A percentile compares a stretch with the other conserved stretches of the same genome.
Conservation (phyloP, 2,888 invertebrate species). For the Helleia helle region DNA sequence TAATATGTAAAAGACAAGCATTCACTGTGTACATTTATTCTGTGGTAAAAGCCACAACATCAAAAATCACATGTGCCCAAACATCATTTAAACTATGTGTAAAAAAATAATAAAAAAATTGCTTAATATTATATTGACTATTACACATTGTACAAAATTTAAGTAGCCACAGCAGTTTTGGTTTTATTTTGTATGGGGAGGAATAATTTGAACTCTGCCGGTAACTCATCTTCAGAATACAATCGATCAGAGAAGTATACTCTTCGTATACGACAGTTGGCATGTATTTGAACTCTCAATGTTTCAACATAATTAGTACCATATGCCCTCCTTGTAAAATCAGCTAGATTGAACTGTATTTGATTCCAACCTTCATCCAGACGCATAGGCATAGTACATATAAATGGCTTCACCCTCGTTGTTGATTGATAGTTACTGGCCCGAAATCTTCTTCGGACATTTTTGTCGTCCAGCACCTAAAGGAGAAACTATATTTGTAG, state of each 20-base stretch:
- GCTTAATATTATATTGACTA: constrained; percentile 20
- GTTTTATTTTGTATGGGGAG: constrained; percentile 91
- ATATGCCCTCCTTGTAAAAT: constrained; percentile 94
- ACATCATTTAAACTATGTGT: constrained; percentile 17
- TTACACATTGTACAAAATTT: constrained; percentile 22
- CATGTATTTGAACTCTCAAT: constrained; percentile 92
- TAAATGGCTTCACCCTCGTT: constrained; percentile 96
- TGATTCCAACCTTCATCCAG: constrained; percentile 96
- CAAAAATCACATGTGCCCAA: constrained; percentile 27
- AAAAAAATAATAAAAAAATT: constrained; percentile 30
- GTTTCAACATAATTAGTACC: constrained; percentile 98
- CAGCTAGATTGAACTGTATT: constrained; percentile 95
- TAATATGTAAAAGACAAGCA: constrained; percentile 11
- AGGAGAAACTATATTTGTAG: constrained; percentile 23
- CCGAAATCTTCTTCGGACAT: constrained; percentile 88
- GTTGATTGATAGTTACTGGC: constrained; percentile 97
- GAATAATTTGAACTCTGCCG: constrained; percentile 96
- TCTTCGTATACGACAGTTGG: constrained; percentile 94
- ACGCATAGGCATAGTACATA: constrained; percentile 97
- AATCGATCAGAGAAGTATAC: constrained; percentile 93
- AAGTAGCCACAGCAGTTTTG: constrained; percentile 67
- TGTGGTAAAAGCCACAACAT: constrained; percentile 17
- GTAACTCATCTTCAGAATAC: constrained; percentile 95
- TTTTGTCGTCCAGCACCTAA: constrained; percentile 95
- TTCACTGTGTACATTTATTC: constrained; percentile 22